Percentiles rank a stretch among this genome's conserved stretches.
These are phyloP conservation scores for Epinotia brunnichana DNA, from an alignment of 2,888 invertebrate genomes.

Conservation along the genomic window DNA sequence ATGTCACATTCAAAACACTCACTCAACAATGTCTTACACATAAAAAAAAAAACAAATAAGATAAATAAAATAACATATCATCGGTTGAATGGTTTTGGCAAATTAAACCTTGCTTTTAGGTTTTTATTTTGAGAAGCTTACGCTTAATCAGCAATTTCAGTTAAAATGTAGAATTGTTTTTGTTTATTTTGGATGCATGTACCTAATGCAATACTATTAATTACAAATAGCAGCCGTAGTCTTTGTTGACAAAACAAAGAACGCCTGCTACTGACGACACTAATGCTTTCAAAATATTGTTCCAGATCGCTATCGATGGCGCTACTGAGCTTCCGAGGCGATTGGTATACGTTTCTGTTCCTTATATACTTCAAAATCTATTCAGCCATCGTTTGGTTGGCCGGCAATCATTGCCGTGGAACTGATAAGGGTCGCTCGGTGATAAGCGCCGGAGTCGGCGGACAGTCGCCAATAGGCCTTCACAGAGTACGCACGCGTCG, in stretches of 20 bases:
- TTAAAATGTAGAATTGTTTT: constrained; percentile 7
- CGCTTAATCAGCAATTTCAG: not conserved
- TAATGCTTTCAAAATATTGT: constrained; percentile 52
- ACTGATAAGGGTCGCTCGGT: constrained; percentile 79
- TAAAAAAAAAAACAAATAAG: too few species aligned
- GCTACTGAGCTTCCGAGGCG: constrained; percentile 73
- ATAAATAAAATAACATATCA: too few species aligned
- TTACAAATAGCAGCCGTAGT: not conserved
- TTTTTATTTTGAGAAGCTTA: not conserved
- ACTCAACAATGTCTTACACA: too few species aligned
- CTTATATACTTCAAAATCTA: constrained; percentile 77
- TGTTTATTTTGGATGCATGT: constrained; percentile 8
- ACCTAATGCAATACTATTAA: not conserved
- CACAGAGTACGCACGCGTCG: constrained; percentile 81
- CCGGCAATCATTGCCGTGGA: constrained; percentile 77
- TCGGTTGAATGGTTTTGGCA: too few species aligned
- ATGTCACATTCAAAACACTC: not conserved
- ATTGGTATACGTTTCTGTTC: constrained; percentile 75
- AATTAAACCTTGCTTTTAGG: too few species aligned
- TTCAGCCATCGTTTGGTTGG: constrained; percentile 75
- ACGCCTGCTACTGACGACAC: constrained; percentile 6
- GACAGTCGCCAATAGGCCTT: constrained; percentile 75
- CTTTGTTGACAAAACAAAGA: constrained; percentile 38
- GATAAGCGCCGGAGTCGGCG: constrained; percentile 74
- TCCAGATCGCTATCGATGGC: constrained; percentile 80